A percentile compares a stretch with the other conserved stretches of the same genome.
Evolutionary conservation across 2,888 invertebrate genomes (phyloP).

Genomic region (Pristionchus entomophagus): DNA sequence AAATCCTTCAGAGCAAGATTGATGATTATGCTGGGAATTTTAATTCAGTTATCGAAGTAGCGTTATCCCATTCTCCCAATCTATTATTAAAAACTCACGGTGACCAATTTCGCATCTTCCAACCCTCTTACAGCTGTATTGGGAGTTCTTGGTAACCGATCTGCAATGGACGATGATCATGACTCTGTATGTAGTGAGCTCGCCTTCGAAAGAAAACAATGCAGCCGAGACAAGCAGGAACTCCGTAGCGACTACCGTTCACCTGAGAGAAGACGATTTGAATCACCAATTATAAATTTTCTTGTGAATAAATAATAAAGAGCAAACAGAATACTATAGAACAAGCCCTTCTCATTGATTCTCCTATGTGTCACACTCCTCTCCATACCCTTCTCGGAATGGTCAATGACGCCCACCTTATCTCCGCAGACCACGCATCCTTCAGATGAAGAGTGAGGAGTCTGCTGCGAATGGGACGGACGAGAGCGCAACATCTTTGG

Average conservation of each 20-base stretch:
- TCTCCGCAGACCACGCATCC: slow-evolving; percentile 46
- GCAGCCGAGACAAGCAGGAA: slow-evolving; percentile 48
- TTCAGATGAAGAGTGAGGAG: not conserved
- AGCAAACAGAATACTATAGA: not conserved
- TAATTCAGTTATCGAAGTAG: no score
- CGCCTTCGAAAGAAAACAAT: slow-evolving; percentile 48
- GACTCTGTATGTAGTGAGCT: not conserved
- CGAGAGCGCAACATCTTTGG: not conserved
- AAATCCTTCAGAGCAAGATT: no score
- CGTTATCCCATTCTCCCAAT: no score
- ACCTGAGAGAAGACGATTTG: not conserved
- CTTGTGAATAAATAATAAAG: no score
- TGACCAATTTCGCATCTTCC: slow-evolving; percentile 27
- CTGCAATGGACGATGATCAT: not conserved
- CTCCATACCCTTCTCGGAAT: no score
- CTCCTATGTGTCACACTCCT: not conserved
- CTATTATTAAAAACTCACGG: no score
- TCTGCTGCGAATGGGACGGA: not conserved
- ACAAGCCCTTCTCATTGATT: not conserved
- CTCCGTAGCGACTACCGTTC: slow-evolving; percentile 46
- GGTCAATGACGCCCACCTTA: no score
- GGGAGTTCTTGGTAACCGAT: slow-evolving; percentile 25
- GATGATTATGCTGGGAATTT: no score
- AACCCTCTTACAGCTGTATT: slow-evolving; percentile 32
- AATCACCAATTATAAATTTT: no score